Evolutionary conservation across 2,113 vertebrate species (phyloP).

Genomic region (Cephalopholis sonnerati): DNA sequence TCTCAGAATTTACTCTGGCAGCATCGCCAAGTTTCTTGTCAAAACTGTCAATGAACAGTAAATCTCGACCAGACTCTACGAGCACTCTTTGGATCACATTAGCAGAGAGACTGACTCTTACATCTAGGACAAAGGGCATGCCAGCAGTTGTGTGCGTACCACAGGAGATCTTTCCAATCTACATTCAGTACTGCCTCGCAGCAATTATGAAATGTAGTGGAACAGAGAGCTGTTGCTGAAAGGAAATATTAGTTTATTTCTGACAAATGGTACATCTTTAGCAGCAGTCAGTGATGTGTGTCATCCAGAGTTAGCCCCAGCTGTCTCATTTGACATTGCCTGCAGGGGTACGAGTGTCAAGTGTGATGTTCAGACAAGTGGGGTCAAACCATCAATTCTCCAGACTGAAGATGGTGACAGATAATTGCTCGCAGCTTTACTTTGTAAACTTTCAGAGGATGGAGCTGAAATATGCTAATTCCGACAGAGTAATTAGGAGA

Average conservation of each 20-base stretch:
- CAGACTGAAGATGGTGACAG: conserved; percentile 70
- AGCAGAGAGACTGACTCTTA: conserved; percentile 29
- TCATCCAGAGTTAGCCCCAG: conserved; percentile 70
- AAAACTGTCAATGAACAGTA: conserved; percentile 80
- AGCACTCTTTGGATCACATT: conserved; percentile 39
- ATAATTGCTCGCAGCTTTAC: conserved; percentile 77
- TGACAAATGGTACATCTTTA: conserved; percentile 74
- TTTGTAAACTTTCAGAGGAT: conserved; percentile 72
- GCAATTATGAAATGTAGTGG: conserved; percentile 57
- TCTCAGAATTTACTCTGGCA: conserved; percentile 84
- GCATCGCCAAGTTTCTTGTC: conserved; percentile 85
- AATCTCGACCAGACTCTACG: conserved; percentile 76
- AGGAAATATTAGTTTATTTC: conserved; percentile 75
- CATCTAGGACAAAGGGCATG: conserved; percentile 75
- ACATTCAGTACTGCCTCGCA: conserved; percentile 52
- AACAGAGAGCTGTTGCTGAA: conserved; percentile 58
- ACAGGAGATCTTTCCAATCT: conserved; percentile 68
- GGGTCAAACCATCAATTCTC: conserved; percentile 78
- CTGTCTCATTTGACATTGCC: conserved; percentile 82
- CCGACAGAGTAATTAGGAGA: conserved; percentile 73
- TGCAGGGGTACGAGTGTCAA: conserved; percentile 74
- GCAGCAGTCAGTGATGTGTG: conserved; percentile 66
- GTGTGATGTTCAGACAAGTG: conserved; percentile 76
- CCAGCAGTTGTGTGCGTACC: conserved; percentile 72
- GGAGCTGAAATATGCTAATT: conserved; percentile 72